These are phyloP conservation scores for Rhinatrema bivittatum DNA, from an alignment of 2,797 vertebrate species.

Conservation along the genomic window DNA sequence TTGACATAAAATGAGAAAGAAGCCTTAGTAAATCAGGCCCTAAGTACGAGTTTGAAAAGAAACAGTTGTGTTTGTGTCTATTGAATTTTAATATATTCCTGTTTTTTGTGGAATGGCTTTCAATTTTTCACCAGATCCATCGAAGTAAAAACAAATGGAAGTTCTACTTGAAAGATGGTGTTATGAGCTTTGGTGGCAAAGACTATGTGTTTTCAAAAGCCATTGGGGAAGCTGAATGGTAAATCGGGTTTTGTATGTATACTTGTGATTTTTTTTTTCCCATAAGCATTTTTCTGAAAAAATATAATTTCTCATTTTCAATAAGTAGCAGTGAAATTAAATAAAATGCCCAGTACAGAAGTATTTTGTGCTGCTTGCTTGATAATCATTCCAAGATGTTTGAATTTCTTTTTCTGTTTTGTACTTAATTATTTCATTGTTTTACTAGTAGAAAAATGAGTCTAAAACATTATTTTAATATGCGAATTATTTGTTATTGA, in stretches of 20 bases:
- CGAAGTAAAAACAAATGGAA: constrained; percentile 97
- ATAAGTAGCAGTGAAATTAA: constrained; percentile 2
- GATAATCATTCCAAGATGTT: not conserved
- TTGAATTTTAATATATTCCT: too few relatives aligned
- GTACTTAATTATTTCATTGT: not conserved
- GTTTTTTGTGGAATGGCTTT: too few relatives aligned
- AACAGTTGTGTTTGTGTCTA: too few relatives aligned
- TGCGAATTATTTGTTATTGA: too few relatives aligned
- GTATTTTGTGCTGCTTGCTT: not conserved
- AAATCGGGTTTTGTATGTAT: constrained; percentile 25
- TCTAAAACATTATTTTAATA: too few relatives aligned
- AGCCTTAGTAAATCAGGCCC: too few relatives aligned
- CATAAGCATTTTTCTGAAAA: too few relatives aligned
- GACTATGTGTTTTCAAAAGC: constrained; percentile 95
- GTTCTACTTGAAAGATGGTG: constrained; percentile 90
- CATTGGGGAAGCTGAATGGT: constrained; percentile 94
- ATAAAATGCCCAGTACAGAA: constrained; percentile 4
- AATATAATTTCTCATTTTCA: too few relatives aligned
- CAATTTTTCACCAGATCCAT: constrained; percentile 71
- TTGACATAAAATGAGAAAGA: too few relatives aligned
- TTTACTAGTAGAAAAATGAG: too few relatives aligned
- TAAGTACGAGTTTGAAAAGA: too few relatives aligned
- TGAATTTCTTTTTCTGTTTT: not conserved
- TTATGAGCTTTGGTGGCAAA: constrained; percentile 86
- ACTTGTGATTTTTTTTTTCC: not conserved